phyloP scores from a whole-genome alignment of 2,113 vertebrate genomes.

The Alouatta palliata region DNA sequence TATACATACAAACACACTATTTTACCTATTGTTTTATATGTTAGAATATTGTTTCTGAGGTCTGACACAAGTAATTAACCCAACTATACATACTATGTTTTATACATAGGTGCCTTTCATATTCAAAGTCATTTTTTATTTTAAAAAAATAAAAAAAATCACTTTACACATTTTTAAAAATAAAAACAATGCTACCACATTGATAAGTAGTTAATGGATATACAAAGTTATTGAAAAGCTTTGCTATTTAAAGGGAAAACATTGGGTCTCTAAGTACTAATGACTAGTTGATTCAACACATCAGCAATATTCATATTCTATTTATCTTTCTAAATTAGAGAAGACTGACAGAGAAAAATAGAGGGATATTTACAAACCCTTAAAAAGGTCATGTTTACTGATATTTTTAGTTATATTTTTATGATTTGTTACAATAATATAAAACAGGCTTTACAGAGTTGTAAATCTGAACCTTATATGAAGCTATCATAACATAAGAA shows the following conservation, averaged over 20 bases:
- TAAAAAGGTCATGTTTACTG: constrained; percentile 62
- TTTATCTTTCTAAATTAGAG: constrained; percentile 62
- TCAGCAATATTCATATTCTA: neutral
- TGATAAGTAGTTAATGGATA: neutral
- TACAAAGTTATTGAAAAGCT: neutral
- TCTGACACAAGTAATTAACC: neutral
- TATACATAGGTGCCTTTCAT: neutral
- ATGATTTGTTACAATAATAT: constrained; percentile 52
- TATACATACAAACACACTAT: neutral
- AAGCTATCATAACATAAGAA: neutral
- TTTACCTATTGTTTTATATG: neutral
- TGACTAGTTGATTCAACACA: neutral
- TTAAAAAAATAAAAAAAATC: neutral
- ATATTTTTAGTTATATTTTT: constrained; percentile 37
- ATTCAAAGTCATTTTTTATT: neutral
- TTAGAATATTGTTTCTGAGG: neutral
- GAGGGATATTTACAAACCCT: constrained; percentile 63
- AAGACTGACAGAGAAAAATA: constrained; percentile 62
- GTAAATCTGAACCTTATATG: neutral
- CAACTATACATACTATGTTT: neutral
- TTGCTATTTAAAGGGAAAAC: neutral
- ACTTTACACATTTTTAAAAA: neutral
- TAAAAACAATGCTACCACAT: neutral
- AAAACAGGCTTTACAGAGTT: neutral
- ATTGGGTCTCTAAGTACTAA: neutral